Conservation (phyloP, 2,113 vertebrate genomes). For the Planiliza haematocheilus region DNA sequence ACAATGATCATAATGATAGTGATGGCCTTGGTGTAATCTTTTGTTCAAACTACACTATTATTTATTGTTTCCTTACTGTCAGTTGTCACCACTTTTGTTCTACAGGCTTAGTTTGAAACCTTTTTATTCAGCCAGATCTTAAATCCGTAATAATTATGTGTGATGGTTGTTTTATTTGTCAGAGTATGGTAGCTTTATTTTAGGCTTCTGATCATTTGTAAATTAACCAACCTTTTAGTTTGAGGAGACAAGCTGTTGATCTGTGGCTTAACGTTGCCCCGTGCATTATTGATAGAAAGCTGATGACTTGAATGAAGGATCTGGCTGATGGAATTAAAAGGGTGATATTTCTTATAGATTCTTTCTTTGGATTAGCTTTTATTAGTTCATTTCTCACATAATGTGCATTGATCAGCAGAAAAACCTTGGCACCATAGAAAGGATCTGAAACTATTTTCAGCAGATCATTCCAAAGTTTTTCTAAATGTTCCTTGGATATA, state of each 20-base stretch:
- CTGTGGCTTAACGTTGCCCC: conserved; percentile 4
- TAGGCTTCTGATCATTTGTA: conserved; percentile 2
- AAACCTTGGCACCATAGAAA: not conserved
- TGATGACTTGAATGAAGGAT: conserved; percentile 15
- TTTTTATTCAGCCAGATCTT: not conserved
- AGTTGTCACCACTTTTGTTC: not conserved
- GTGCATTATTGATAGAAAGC: conserved; percentile 8
- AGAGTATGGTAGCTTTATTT: not conserved
- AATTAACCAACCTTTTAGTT: conserved; percentile 6
- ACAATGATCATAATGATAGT: conserved; percentile 5
- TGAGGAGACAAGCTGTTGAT: conserved; percentile 18
- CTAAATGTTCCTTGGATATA: not conserved
- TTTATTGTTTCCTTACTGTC: not conserved
- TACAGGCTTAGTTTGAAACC: not conserved
- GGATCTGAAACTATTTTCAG: conserved; percentile 2
- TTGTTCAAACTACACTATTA: not conserved
- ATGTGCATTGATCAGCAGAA: not conserved
- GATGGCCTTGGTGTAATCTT: not conserved
- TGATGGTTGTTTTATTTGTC: not conserved
- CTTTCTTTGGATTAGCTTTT: too few relatives aligned
- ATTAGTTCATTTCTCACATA: not conserved
- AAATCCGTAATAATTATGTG: not conserved
- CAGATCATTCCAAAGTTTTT: not conserved
- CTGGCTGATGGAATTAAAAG: conserved; percentile 16
- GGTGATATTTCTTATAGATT: not conserved